A percentile compares a stretch with the other conserved stretches of the same genome.
These are phyloP conservation scores for Tetranychus piercei DNA, from an alignment of 2,888 invertebrate genomes.

Conservation along the genomic window DNA sequence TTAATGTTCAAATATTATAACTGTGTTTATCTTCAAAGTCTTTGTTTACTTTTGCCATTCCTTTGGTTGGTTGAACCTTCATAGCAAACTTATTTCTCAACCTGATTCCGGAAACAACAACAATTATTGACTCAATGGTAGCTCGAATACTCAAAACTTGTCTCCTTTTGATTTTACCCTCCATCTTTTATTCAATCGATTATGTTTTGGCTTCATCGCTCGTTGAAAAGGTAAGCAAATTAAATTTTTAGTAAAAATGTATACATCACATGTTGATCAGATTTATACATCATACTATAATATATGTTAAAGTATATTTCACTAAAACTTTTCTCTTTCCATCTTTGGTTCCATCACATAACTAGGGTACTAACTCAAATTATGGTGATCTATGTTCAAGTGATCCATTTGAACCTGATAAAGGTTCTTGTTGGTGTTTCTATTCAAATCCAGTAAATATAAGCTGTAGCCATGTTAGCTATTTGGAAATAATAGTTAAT, in stretches of 20 bases:
- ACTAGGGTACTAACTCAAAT: neutral
- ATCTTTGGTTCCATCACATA: neutral
- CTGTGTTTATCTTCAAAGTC: neutral
- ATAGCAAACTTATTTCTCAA: neutral
- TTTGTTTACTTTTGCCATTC: neutral
- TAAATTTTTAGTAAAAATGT: neutral
- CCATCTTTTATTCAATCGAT: neutral
- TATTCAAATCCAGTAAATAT: neutral
- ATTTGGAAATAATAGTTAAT: neutral
- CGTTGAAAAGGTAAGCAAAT: neutral
- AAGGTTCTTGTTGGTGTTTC: neutral
- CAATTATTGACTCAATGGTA: neutral
- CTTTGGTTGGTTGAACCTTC: neutral
- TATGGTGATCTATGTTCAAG: neutral
- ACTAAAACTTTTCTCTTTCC: neutral
- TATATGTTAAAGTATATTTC: neutral
- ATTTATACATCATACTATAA: no score
- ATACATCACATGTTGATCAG: no score
- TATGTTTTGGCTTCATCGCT: neutral
- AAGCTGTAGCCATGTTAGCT: neutral
- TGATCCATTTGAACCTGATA: neutral
- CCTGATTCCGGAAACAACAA: neutral
- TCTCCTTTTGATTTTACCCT: neutral
- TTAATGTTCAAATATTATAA: neutral
- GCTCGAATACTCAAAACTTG: neutral